Base-by-base conservation (phyloP, 2,888 invertebrate species). In the Hipparchia sbordonii region DNA sequence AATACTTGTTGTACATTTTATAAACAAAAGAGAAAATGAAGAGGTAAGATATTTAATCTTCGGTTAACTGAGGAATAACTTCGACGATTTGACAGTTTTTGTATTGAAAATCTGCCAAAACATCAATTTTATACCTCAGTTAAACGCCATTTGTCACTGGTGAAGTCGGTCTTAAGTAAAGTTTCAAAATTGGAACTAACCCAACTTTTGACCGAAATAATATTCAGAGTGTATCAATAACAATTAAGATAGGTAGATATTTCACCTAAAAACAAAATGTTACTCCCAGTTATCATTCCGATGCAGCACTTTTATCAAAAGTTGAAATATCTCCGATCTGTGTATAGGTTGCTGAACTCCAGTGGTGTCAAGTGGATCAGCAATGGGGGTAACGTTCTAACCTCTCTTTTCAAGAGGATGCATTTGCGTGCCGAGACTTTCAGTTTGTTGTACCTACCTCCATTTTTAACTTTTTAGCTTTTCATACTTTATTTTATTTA, bases 341-440 rank as follows among this genome's bases (percentile, higher is more conserved):
- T 63, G 68, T 69, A 71, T 69, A 71, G 76, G 74, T 76, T 74
- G 74, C 54, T 74, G 76, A 73, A 72, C 76, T 72, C 63, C 71
- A 76, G 76, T 59, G 67, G 71, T 76, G 76, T 76, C 76, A 76
- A 76, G 76, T 76, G 76, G 72, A 71, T 59, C 72, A 73, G 74
- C 74, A 71, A 73, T 72, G 74, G 74, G 72, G 76, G 72, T 75
- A 75, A 75, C 71, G 71, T 71, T 74, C 71, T 70, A 74, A 70
- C 71, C 74, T 67, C 76, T 72, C 70, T 59, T 67, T 73, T 59
- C 46, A 65, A 74, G 72, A 71, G 76, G 65, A 71, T 76, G 70
- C 74, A 74, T 76, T 76, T 76, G 60, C 72, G 76, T 72, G 71
- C 71, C 46, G 60, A 62, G 68, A 51, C 23, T 74, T 76, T 74